Base-by-base conservation (phyloP, 1,140 invertebrate species). In the Neodiprion virginianus region DNA sequence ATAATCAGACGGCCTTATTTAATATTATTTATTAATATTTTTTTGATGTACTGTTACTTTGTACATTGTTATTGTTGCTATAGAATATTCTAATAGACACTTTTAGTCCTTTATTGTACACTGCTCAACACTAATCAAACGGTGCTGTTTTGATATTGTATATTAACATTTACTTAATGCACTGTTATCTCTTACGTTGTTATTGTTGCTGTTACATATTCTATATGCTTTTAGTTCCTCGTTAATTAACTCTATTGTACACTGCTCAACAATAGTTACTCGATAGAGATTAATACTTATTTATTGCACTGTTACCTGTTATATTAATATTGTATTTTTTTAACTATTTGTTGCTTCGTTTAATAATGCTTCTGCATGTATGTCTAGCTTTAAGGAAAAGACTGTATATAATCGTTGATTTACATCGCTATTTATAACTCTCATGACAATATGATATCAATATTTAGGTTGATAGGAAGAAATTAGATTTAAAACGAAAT, bases 301-400 rank as follows among this genome's bases (percentile, higher is more conserved):
- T 67, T 23, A 28, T 76, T 50, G 66, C 67, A 74, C 28, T 40
- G 28, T 40, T 40, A 40, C 28, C 28, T 40, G 28, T 5, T 40
- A 40, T 40, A 28, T 73, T 75, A 77, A 75, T 71, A 76, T 67
- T 80, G 76, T 74, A 74, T 74, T 73, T 73, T 74, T 71, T 28
- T 74, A 67, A 69, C 17, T 69, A 69, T 69, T 12, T 14, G 67
- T 69, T 69, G 40, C 7, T 47, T 69, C 21, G 23, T 69, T 69
- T 69, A 69, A 14, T 69, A 69, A 14, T 12, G 21, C 28, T 61
- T 61, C 5, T 40, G 28, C 28, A 40, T 40, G 28, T 5, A 40
- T 40, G 28, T 40, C 28, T 40, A 40, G 28, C 28, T 40, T 40
- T 40, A 40, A 40, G 28, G 28, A 40, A 40, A 40, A 40, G 28